phyloP scores from a whole-genome alignment of 2,113 vertebrate genomes.

The Sterna hirundo region DNA sequence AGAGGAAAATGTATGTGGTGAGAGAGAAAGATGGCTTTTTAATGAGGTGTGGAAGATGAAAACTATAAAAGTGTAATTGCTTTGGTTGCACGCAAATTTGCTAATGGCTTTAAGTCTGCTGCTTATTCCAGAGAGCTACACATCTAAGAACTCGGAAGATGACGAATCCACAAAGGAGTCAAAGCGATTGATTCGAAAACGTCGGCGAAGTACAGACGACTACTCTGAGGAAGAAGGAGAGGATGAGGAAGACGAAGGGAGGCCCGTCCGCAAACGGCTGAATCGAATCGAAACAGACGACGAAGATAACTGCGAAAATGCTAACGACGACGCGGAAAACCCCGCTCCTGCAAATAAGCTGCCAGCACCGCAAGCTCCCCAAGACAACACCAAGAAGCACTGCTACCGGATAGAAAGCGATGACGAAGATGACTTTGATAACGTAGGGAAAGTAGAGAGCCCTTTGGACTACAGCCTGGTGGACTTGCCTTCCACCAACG shows the following conservation, averaged over 20 bases:
- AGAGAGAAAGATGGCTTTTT: neutral
- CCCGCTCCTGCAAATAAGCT: slow-evolving; percentile 45
- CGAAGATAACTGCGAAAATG: slow-evolving; percentile 72
- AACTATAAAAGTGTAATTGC: neutral
- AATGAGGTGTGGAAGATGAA: neutral
- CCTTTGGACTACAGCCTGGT: slow-evolving; percentile 84
- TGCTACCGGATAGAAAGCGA: slow-evolving; percentile 81
- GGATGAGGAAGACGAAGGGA: slow-evolving; percentile 79
- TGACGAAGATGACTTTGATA: slow-evolving; percentile 85
- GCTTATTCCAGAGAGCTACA: slow-evolving; percentile 80
- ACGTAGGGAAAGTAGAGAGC: slow-evolving; percentile 81
- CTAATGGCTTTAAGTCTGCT: slow-evolving; percentile 69
- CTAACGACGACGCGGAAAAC: neutral
- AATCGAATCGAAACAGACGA: slow-evolving; percentile 93
- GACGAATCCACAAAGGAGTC: slow-evolving; percentile 73
- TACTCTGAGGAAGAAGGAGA: slow-evolving; percentile 70
- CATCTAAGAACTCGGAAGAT: slow-evolving; percentile 83
- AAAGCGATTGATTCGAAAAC: slow-evolving; percentile 63
- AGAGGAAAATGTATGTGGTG: neutral
- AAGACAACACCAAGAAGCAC: slow-evolving; percentile 76
- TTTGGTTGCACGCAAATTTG: neutral
- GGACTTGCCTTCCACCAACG: slow-evolving; percentile 86
- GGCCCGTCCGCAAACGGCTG: slow-evolving; percentile 85
- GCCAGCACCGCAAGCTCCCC: slow-evolving; percentile 26
- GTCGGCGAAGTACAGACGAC: slow-evolving; percentile 69